Evolutionary conservation across 2,113 vertebrate genomes (phyloP).

Genomic region (Amazona vittata): DNA sequence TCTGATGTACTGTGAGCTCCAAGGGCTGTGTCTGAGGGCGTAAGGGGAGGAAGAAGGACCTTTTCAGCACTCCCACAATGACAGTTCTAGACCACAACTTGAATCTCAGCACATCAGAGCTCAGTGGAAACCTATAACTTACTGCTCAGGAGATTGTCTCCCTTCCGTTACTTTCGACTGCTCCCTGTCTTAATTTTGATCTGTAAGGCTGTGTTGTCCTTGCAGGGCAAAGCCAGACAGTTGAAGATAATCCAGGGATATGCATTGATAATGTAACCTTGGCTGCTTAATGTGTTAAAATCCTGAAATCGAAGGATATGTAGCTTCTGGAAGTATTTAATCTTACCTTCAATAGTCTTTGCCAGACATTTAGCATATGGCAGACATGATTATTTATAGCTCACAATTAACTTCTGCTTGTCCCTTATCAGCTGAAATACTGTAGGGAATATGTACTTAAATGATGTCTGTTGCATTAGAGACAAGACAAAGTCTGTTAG

Average conservation of each 20-base stretch:
- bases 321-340: constrained; percentile 16
- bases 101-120: background rate
- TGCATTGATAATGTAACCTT: background rate
- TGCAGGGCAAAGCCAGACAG: background rate
- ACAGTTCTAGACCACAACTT: background rate
- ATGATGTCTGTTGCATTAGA: background rate
- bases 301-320: background rate
- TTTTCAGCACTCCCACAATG: background rate
- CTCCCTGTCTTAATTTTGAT: background rate
- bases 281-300: constrained; percentile 33
- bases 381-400: constrained; percentile 32
- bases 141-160: background rate
- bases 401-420: constrained; percentile 20
- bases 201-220: background rate
- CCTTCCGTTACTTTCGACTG: background rate
- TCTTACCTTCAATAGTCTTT: background rate
- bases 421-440: constrained; percentile 28
- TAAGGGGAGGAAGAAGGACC: background rate
- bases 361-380: constrained; percentile 37
- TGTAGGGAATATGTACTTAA: background rate
- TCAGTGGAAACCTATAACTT: background rate
- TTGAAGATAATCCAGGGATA: background rate
- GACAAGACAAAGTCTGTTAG: background rate
- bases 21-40: background rate
- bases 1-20: background rate